A percentile compares a stretch with the other conserved stretches of the same genome.
phyloP scores from a whole-genome alignment of 2,113 vertebrate species.

The Candoia aspera region DNA sequence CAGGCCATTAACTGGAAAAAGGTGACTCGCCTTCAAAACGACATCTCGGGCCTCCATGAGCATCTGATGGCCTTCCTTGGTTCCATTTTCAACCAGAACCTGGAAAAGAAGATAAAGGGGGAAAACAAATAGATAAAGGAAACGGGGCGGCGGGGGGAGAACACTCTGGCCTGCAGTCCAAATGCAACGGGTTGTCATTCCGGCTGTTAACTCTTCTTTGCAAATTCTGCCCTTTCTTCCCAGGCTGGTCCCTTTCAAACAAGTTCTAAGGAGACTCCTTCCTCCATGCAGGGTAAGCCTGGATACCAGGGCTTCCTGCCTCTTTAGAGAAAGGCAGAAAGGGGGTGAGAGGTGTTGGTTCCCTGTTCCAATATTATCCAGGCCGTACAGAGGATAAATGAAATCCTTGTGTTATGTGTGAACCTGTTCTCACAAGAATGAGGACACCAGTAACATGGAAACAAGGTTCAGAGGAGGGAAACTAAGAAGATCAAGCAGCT shows the following conservation, averaged over 20 bases:
- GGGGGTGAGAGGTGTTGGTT: not conserved
- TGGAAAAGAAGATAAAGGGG: constrained; percentile 43
- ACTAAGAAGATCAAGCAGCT: not conserved
- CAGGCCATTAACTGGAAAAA: not conserved
- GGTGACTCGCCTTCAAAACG: constrained; percentile 72
- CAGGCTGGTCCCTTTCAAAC: not conserved
- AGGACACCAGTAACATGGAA: not conserved
- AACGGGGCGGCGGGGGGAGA: too few relatives aligned
- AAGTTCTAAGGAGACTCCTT: not conserved
- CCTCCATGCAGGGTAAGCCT: not conserved
- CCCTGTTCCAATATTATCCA: not conserved
- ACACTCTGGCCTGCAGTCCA: not conserved
- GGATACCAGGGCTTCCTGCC: not conserved
- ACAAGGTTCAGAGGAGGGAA: not conserved
- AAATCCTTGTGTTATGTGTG: not conserved
- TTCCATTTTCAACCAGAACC: constrained; percentile 89
- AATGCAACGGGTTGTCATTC: not conserved
- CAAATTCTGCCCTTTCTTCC: not conserved
- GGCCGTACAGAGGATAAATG: not conserved
- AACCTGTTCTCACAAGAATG: not conserved
- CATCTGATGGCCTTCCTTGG: constrained; percentile 84
- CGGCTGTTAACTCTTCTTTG: not conserved
- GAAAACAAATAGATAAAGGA: not conserved
- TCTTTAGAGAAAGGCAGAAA: not conserved
- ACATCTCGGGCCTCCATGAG: constrained; percentile 87